Percentiles rank a stretch among this genome's conserved stretches.
These are phyloP conservation scores for Neoarius graeffei DNA, from an alignment of 2,113 vertebrate genomes.

Conservation along the genomic window DNA sequence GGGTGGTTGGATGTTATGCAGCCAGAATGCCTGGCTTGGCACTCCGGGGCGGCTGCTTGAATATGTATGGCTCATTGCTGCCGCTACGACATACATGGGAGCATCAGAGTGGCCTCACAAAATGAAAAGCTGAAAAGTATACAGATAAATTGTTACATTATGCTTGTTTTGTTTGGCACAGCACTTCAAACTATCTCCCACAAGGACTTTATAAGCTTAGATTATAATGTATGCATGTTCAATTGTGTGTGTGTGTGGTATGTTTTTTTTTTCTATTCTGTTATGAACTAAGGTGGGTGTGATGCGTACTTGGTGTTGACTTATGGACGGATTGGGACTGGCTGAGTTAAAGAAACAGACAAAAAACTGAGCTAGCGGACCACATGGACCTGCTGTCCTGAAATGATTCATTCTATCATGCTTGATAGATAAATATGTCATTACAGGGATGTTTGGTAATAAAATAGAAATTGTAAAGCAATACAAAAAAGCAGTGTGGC, in stretches of 20 bases:
- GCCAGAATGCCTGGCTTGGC: slow-evolving; percentile 41
- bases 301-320: slow-evolving; percentile 42
- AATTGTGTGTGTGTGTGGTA: slow-evolving; percentile 26
- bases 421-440: background rate
- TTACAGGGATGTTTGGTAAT: background rate
- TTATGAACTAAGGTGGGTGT: slow-evolving; percentile 52
- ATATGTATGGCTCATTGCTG: slow-evolving; percentile 49
- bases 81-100: slow-evolving; percentile 40
- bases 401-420: slow-evolving; percentile 1
- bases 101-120: slow-evolving; percentile 17
- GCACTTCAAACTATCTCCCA: slow-evolving; percentile 34
- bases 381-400: background rate
- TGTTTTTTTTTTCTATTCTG: slow-evolving; percentile 34
- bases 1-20: slow-evolving; percentile 40
- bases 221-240: slow-evolving; percentile 35
- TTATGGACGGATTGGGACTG: slow-evolving; percentile 27
- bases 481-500: background rate
- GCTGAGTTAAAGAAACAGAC: background rate
- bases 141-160: slow-evolving; percentile 47
- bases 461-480: slow-evolving; percentile 24
- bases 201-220: slow-evolving; percentile 39
- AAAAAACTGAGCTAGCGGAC: slow-evolving; percentile 12
- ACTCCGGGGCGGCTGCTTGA: slow-evolving; percentile 29
- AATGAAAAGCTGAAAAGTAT: slow-evolving; percentile 37
- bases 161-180: slow-evolving; percentile 39